Evolutionary conservation across 2,888 invertebrate genomes (phyloP).

Genomic region (Latheticus oryzae): DNA sequence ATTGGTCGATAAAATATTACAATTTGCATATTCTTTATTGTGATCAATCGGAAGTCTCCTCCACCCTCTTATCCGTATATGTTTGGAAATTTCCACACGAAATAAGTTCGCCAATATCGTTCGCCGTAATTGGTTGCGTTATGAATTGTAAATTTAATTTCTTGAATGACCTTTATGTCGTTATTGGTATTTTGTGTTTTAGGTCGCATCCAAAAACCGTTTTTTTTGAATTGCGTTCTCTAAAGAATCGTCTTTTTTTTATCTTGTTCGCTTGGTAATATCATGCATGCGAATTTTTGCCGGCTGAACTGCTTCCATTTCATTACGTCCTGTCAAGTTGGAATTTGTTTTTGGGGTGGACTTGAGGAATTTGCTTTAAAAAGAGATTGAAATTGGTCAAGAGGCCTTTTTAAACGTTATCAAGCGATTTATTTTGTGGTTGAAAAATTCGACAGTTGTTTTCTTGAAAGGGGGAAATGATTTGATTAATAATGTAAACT

Average conservation of each 20-base stretch:
- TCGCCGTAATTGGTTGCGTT: conserved; percentile 10
- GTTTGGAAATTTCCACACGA: conserved; percentile 7
- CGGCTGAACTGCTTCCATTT: conserved; percentile 34
- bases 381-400: conserved; percentile 31
- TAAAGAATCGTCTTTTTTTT: conserved; percentile 8
- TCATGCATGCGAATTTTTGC: conserved; percentile 37
- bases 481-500: conserved; percentile 40
- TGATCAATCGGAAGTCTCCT: no score
- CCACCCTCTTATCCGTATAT: not conserved
- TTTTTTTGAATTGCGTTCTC: conserved; percentile 3
- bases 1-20: no score
- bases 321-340: conserved; percentile 36
- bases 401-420: conserved; percentile 15
- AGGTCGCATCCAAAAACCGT: conserved; percentile 3
- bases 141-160: conserved; percentile 39
- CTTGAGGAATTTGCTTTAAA: conserved; percentile 28
- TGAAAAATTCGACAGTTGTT: conserved; percentile 1
- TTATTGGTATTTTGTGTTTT: conserved; percentile 24
- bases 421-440: conserved; percentile 17
- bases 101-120: conserved; percentile 6
- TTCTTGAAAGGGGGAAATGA: conserved; percentile 14
- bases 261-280: conserved; percentile 17
- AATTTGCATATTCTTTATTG: no score
- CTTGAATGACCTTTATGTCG: conserved; percentile 24
- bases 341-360: conserved; percentile 37